Conservation (phyloP, 2,113 vertebrate species). For the Thomomys bottae region DNA sequence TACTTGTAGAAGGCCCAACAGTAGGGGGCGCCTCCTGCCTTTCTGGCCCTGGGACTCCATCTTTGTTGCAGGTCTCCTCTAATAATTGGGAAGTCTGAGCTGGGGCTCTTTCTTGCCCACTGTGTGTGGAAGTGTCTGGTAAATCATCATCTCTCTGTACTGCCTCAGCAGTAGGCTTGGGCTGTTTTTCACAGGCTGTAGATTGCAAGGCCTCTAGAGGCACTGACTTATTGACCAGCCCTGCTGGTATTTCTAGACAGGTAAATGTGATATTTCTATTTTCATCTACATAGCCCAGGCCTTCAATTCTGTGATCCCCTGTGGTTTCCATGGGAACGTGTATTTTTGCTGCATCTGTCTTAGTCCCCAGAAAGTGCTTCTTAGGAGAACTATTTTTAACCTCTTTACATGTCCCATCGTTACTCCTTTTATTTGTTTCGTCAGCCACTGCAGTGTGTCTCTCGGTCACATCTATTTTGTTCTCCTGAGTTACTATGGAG, state of each 20-base stretch:
- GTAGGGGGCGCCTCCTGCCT: background rate
- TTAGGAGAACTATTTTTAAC: conserved; percentile 54
- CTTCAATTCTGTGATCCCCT: background rate
- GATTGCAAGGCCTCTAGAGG: background rate
- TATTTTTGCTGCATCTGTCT: background rate
- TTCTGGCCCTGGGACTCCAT: background rate
- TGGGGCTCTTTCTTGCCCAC: background rate
- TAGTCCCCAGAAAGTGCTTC: conserved; percentile 44
- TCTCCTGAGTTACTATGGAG: conserved; percentile 36
- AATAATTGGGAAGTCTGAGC: background rate
- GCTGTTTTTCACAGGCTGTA: background rate
- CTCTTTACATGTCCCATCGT: conserved; percentile 75
- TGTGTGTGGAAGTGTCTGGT: conserved; percentile 6
- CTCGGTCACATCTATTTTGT: background rate
- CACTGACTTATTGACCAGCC: background rate
- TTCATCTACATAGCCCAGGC: conserved; percentile 78
- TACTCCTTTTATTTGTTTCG: conserved; percentile 61
- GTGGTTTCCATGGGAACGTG: conserved; percentile 32
- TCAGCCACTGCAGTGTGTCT: background rate
- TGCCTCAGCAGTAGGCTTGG: background rate
- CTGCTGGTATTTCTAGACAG: conserved; percentile 2
- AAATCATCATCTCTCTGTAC: conserved; percentile 37
- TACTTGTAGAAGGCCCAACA: background rate
- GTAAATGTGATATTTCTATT: conserved; percentile 86
- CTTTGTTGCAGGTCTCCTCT: background rate